Percentiles rank a stretch among this genome's conserved stretches.
These are phyloP conservation scores for Microchirus variegatus DNA, from an alignment of 2,797 vertebrate genomes.

Conservation along the genomic window DNA sequence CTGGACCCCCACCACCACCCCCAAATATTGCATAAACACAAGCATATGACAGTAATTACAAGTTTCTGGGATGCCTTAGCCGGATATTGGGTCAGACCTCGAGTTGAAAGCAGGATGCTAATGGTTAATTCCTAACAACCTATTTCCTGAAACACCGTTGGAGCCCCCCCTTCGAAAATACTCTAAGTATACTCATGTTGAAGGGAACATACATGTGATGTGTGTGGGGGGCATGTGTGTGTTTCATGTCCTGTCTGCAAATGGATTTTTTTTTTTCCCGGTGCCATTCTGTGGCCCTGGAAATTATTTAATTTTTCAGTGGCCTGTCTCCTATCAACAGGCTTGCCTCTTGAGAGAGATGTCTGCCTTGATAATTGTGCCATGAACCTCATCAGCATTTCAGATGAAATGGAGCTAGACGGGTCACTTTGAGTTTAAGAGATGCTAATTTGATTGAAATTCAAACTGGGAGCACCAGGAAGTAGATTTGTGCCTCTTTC, in stretches of 20 bases:
- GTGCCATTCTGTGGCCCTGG: conserved; percentile 67
- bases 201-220: conserved; percentile 19
- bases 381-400: conserved; percentile 82
- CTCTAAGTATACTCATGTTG: conserved; percentile 51
- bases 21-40: conserved; percentile 64
- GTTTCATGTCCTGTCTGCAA: conserved; percentile 36
- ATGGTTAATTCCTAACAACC: conserved; percentile 70
- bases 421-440: conserved; percentile 83
- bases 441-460: conserved; percentile 83
- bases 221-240: conserved; percentile 3
- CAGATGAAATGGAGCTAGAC: conserved; percentile 81
- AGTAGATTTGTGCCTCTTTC: conserved; percentile 76
- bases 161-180: conserved; percentile 54
- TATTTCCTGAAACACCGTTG: conserved; percentile 68
- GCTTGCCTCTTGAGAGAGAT: conserved; percentile 76
- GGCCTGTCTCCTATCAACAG: conserved; percentile 75
- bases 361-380: conserved; percentile 82
- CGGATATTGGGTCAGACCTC: conserved; percentile 63
- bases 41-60: conserved; percentile 77
- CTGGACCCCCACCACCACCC: conserved; percentile 31
- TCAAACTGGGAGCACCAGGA: conserved; percentile 80
- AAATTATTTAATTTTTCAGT: conserved; percentile 79
- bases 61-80: conserved; percentile 46
- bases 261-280: conserved; percentile 50
- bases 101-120: conserved; percentile 64